A percentile compares a stretch with the other conserved stretches of the same genome.
phyloP scores from a whole-genome alignment of 2,888 invertebrate species.

The Gastracanthus pulcherrimus region DNA sequence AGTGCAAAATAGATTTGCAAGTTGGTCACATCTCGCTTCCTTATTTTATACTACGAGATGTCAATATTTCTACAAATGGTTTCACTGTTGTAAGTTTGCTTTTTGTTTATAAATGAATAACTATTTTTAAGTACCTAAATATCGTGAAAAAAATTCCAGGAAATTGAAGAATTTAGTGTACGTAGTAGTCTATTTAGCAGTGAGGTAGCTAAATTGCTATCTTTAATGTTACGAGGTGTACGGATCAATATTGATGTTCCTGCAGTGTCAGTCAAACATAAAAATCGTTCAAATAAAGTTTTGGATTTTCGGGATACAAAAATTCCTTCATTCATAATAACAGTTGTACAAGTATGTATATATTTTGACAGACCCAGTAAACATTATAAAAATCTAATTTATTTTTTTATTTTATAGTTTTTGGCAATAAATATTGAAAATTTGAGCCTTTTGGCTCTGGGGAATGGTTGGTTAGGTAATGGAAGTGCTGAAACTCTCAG shows the following conservation, averaged over 20 bases:
- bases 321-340: conserved; percentile 88
- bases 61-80: conserved; percentile 88
- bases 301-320: conserved; percentile 87
- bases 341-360: conserved; percentile 86
- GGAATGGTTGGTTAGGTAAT: conserved; percentile 85
- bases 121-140: conserved; percentile 8
- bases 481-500: conserved; percentile 85
- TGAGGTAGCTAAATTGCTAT: conserved; percentile 90
- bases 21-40: conserved; percentile 91
- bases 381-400: conserved; percentile 1
- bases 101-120: conserved; percentile 17
- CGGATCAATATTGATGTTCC: conserved; percentile 88
- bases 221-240: conserved; percentile 89
- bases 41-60: conserved; percentile 88
- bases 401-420: conserved; percentile 80
- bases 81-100: conserved; percentile 84
- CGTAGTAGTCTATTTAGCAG: conserved; percentile 93
- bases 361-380: not conserved
- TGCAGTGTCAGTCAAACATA: conserved; percentile 60
- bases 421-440: conserved; percentile 91
- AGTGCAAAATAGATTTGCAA: conserved; percentile 87
- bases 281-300: conserved; percentile 70
- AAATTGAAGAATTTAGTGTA: conserved; percentile 90
- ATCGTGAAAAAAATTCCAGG: conserved; percentile 79
- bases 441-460: conserved; percentile 82